These are phyloP conservation scores for Protonemura montana DNA, from an alignment of 2,888 invertebrate species.

Conservation along the genomic window DNA sequence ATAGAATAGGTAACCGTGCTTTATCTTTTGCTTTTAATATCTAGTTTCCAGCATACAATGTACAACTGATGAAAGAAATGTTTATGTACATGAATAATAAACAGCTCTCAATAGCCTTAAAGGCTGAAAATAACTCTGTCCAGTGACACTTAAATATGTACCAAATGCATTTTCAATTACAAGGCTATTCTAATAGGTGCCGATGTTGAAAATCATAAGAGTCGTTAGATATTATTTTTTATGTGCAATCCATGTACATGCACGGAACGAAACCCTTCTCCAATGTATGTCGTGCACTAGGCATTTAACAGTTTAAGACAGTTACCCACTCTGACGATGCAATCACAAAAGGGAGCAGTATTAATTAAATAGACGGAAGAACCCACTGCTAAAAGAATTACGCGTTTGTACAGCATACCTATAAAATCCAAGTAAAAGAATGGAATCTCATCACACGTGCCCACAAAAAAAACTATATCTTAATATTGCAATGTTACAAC, in stretches of 20 bases:
- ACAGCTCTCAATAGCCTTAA: neutral
- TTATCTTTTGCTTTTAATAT: slow-evolving; percentile 22
- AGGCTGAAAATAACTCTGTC: neutral
- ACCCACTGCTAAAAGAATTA: slow-evolving; percentile 25
- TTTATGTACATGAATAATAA: neutral
- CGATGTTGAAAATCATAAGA: neutral
- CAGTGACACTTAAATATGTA: neutral
- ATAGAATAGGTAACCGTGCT: slow-evolving; percentile 4
- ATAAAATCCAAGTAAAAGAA: neutral
- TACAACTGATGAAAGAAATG: slow-evolving; percentile 13
- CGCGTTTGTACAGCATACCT: slow-evolving; percentile 7
- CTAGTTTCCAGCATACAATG: slow-evolving; percentile 36
- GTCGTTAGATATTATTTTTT: neutral
- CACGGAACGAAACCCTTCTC: neutral
- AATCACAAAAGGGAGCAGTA: neutral
- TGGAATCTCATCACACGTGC: neutral
- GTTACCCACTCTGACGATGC: slow-evolving; percentile 19
- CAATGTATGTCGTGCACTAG: slow-evolving; percentile 26
- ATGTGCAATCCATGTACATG: slow-evolving; percentile 26
- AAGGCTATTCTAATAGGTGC: neutral
- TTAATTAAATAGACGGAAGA: neutral
- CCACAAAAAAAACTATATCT: slow-evolving; percentile 27
- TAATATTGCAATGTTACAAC: slow-evolving; percentile 42
- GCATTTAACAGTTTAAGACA: slow-evolving; percentile 37
- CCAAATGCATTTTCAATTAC: neutral